These are phyloP conservation scores for Rhynchopsitta pachyrhyncha DNA, from an alignment of 2,113 vertebrate species.

Conservation along the genomic window DNA sequence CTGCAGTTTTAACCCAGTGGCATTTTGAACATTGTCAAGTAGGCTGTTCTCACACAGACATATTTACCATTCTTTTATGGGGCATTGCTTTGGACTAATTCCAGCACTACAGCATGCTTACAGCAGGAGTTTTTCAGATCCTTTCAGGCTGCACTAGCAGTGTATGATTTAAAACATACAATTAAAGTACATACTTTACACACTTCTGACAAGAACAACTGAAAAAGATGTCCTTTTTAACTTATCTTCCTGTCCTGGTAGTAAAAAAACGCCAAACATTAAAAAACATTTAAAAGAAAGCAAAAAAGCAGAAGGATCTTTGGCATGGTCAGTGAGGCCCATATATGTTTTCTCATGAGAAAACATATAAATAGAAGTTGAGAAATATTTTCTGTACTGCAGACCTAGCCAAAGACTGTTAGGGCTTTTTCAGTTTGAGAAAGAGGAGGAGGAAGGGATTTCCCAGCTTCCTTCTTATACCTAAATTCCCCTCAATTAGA, in stretches of 20 bases:
- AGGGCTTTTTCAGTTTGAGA: neutral
- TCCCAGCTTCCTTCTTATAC: conserved; percentile 10
- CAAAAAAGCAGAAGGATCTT: neutral
- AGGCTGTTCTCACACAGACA: conserved; percentile 52
- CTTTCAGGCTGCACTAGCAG: neutral
- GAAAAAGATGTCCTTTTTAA: neutral
- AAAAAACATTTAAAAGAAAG: neutral
- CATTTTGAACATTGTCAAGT: conserved; percentile 52
- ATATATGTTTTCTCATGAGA: neutral
- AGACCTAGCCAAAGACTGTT: neutral
- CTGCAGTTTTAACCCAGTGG: conserved; percentile 48
- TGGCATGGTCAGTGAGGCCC: neutral
- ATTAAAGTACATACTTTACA: conserved; percentile 1
- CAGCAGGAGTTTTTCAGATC: conserved; percentile 38
- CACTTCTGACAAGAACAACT: neutral
- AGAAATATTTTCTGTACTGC: neutral
- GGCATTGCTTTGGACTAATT: conserved; percentile 48
- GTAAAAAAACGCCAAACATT: neutral
- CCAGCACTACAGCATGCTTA: conserved; percentile 16
- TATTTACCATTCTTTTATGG: conserved; percentile 62
- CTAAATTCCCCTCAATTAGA: neutral
- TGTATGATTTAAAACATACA: conserved; percentile 18
- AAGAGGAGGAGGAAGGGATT: neutral
- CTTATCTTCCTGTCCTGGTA: neutral
- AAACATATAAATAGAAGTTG: neutral